Conservation (phyloP, 2,888 invertebrate genomes). For the Eudasyphora cyanicolor region DNA sequence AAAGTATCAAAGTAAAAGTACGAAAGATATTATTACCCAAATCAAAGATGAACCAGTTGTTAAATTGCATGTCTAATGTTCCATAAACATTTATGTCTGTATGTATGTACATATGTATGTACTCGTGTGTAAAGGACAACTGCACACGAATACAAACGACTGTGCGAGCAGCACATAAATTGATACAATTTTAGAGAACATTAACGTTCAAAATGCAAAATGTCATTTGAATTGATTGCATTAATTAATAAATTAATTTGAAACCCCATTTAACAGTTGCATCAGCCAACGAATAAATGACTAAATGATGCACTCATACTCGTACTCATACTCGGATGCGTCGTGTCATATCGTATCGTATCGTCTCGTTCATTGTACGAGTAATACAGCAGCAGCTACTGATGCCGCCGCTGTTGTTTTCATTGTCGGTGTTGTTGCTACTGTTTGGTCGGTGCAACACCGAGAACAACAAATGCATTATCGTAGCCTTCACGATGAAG, state of each 20-base stretch:
- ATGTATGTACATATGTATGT: constrained; percentile 3
- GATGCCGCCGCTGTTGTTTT: constrained; percentile 23
- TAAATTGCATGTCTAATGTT: too few relatives aligned
- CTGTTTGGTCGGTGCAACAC: constrained; percentile 29
- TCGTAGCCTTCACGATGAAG: constrained; percentile 25
- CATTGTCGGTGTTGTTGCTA: neutral
- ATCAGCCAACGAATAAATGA: constrained; percentile 44
- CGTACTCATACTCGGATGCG: neutral
- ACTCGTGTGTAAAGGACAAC: neutral
- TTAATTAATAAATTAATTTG: constrained; percentile 69
- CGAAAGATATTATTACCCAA: too few relatives aligned
- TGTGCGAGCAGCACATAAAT: constrained; percentile 29
- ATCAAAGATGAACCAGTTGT: too few relatives aligned
- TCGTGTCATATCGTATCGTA: neutral
- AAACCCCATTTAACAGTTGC: constrained; percentile 66
- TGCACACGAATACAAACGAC: neutral
- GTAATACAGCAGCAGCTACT: constrained; percentile 23
- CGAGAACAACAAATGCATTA: constrained; percentile 38
- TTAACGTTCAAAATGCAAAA: constrained; percentile 65
- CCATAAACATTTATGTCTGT: too few relatives aligned
- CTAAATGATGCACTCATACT: constrained; percentile 18
- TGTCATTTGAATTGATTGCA: constrained; percentile 68
- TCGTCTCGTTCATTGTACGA: neutral
- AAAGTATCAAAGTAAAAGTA: too few relatives aligned
- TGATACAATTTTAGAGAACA: constrained; percentile 65